Evolutionary conservation across 2,888 invertebrate species (phyloP).

Genomic region (Chaetogeoica ovagalla): DNA sequence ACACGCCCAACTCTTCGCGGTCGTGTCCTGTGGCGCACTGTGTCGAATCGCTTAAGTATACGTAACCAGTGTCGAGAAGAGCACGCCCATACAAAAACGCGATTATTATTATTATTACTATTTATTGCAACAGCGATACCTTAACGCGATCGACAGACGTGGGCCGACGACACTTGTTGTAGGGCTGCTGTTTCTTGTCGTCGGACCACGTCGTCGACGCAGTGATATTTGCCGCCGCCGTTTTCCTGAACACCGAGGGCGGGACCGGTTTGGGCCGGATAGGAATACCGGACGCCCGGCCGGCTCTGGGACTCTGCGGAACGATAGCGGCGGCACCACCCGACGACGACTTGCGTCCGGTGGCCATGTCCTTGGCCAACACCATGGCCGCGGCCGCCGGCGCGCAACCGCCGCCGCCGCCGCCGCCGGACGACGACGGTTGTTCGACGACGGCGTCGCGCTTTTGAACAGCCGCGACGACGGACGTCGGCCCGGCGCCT

Average conservation of each 20-base stretch:
- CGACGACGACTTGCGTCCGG: conserved; percentile 27
- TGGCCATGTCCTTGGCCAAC: conserved; percentile 48
- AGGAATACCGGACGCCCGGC: conserved; percentile 32
- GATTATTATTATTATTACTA: too few species aligned
- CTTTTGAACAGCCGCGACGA: neutral
- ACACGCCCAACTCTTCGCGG: conserved; percentile 2
- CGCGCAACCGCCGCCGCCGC: conserved; percentile 14
- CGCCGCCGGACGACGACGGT: conserved; percentile 19
- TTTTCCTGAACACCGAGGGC: conserved; percentile 36
- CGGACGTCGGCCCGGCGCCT: neutral
- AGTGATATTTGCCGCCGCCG: neutral
- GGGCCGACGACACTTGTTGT: conserved; percentile 31
- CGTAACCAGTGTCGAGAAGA: too few species aligned
- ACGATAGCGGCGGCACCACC: neutral
- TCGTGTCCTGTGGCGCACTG: too few species aligned
- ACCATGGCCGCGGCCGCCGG: conserved; percentile 47
- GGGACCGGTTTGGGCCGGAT: conserved; percentile 46
- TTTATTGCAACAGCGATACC: conserved; percentile 11
- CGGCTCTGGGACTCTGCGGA: conserved; percentile 10
- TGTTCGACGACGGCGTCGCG: conserved; percentile 16
- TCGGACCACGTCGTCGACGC: neutral
- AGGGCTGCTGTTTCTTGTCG: conserved; percentile 14
- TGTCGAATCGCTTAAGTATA: too few species aligned
- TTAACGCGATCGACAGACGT: conserved; percentile 41
- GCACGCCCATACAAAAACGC: too few species aligned